Evolutionary conservation across 2,888 invertebrate genomes (phyloP), one percentile per base, ranked within the genome.

Genomic region (Drosophila maculinotata): DNA sequence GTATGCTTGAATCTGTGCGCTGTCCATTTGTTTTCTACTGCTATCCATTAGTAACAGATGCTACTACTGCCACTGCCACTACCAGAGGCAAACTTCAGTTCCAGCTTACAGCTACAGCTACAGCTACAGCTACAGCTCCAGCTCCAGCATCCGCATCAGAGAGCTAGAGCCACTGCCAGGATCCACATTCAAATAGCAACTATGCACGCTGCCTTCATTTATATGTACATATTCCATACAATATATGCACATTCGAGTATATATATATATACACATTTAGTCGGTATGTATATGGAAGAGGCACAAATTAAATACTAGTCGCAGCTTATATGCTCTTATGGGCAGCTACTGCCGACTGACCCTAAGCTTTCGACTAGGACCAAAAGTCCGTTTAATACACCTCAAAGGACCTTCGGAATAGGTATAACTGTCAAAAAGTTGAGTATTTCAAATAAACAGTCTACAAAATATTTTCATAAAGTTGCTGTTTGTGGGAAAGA

Each of bases 1-100:
- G 42, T 62, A 36, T 54, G 28, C 64, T 26, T 54, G 69, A 77
- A 78, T 85, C 65, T 73, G 70, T 73, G 70, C 80, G 68, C 52
- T 88, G 89, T 89, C 85, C 85, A 89, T 89, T 82, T 87, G 81
- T 82, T 87, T 87, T 79, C 87, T 76, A 76, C 87, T 84, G 68
- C 81, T 78, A 70, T 87, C 82, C 82, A 83, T 83, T 83, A 83
- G 87, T 76, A 85, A 76, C 82, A 83, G 82, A 83, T 83, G 82
- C 74, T 81, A 63, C 76, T 69, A 60, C 87, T 79, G 77, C 80
- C 77, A 60, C 87, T 79, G 77, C 80, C 77, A 86, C 77, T 60
- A 58, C 35, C 80, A 86, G 70, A 60, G 65, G 41, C 79, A 42
- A 31, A 17, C 57, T 58, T 42, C 30, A 35, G 41, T 33, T 57